These are phyloP conservation scores for Laticauda laticaudata DNA, from an alignment of 2,113 vertebrate genomes.

Conservation along the genomic window DNA sequence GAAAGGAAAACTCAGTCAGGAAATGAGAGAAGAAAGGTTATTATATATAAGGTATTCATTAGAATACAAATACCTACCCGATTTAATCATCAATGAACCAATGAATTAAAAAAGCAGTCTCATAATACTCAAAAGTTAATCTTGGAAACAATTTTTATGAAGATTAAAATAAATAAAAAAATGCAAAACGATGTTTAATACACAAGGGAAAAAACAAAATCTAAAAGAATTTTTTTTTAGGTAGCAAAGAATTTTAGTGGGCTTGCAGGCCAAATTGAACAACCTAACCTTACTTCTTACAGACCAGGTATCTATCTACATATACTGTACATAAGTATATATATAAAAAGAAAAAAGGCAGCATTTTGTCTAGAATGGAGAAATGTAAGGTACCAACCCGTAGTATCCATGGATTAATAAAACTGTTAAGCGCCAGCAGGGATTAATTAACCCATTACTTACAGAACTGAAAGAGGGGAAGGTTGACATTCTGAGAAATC, in stretches of 20 bases:
- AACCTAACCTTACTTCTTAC: constrained; percentile 69
- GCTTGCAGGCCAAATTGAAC: constrained; percentile 70
- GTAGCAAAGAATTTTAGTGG: constrained; percentile 63
- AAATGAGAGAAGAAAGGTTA: background rate
- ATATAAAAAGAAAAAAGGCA: constrained; percentile 80
- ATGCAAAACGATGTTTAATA: constrained; percentile 44
- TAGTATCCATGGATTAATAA: background rate
- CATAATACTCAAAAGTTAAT: constrained; percentile 16
- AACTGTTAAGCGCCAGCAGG: background rate
- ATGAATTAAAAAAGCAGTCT: background rate
- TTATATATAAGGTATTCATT: constrained; percentile 9
- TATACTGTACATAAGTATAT: background rate
- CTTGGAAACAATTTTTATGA: constrained; percentile 2
- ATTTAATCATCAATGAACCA: background rate
- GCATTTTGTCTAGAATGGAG: constrained; percentile 97
- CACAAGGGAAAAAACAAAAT: constrained; percentile 54
- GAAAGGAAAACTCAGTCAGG: constrained; percentile 67
- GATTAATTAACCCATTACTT: background rate
- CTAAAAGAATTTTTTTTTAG: constrained; percentile 48
- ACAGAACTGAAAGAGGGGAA: background rate
- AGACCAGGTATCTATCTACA: constrained; percentile 22
- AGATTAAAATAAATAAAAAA: constrained; percentile 57
- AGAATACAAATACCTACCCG: constrained; percentile 73
- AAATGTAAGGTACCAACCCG: constrained; percentile 57
- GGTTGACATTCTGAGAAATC: background rate